Percentiles rank a stretch among this genome's conserved stretches.
Conservation (phyloP, 1,140 invertebrate species). For the Sarcophaga bullata region DNA sequence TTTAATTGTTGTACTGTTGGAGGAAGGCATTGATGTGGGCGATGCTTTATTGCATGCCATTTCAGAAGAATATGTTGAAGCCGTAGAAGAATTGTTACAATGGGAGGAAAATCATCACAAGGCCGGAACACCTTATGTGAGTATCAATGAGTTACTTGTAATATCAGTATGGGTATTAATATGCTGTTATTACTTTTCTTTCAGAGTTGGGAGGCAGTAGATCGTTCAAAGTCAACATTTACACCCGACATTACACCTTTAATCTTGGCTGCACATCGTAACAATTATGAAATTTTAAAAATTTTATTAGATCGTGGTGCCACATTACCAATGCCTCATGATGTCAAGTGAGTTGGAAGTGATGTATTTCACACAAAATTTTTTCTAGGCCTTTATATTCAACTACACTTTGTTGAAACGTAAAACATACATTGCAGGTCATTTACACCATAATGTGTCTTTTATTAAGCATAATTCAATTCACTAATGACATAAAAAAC, state of each 20-base stretch:
- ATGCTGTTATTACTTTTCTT: constrained; percentile 20
- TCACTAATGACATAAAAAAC: too few relatives aligned
- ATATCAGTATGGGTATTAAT: background rate
- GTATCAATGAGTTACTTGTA: constrained; percentile 35
- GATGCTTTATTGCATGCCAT: constrained; percentile 91
- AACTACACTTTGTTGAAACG: too few relatives aligned
- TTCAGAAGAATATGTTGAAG: constrained; percentile 94
- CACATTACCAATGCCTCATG: constrained; percentile 86
- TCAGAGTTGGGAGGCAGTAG: constrained; percentile 87
- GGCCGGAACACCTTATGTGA: constrained; percentile 80
- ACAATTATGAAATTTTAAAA: constrained; percentile 94
- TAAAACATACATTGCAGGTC: too few relatives aligned
- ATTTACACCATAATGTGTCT: too few relatives aligned
- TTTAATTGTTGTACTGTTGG: constrained; percentile 82
- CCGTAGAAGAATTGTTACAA: constrained; percentile 88
- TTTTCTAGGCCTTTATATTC: too few relatives aligned
- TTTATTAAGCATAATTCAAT: too few relatives aligned
- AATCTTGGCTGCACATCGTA: constrained; percentile 88
- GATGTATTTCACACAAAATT: too few relatives aligned
- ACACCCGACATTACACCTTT: constrained; percentile 90
- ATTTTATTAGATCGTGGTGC: constrained; percentile 88
- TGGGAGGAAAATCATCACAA: constrained; percentile 86
- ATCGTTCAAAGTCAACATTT: constrained; percentile 82
- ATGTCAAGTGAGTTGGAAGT: constrained; percentile 76
- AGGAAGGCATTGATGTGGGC: constrained; percentile 81